phyloP scores from a whole-genome alignment of 2,113 vertebrate species.

The Greenwoodochromis staneri region DNA sequence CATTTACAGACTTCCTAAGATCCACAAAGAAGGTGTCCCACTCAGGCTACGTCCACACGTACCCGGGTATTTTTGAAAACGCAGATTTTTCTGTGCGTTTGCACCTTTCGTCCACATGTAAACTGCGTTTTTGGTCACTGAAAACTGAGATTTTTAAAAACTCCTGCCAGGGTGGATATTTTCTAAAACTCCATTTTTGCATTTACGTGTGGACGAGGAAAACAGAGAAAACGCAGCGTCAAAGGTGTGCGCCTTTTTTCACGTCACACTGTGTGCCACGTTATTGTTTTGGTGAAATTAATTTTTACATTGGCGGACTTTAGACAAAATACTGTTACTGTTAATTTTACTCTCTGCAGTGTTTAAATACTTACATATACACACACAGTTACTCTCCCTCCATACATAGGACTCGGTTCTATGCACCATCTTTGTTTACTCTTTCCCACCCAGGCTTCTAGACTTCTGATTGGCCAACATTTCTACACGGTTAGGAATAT shows the following conservation, averaged over 20 bases:
- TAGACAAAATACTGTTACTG: neutral
- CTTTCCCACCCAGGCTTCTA: neutral
- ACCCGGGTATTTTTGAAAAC: neutral
- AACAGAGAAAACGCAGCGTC: neutral
- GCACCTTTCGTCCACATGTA: neutral
- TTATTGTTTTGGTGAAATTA: neutral
- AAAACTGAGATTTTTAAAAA: neutral
- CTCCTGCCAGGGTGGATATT: neutral
- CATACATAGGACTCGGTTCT: neutral
- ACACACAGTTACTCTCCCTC: neutral
- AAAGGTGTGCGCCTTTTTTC: neutral
- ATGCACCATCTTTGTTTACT: neutral
- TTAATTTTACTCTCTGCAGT: neutral
- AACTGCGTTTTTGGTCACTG: neutral
- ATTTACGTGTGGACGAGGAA: neutral
- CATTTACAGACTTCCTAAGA: neutral
- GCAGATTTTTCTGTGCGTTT: neutral
- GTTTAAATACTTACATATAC: neutral
- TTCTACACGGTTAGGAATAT: neutral
- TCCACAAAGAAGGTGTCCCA: rapidly evolving
- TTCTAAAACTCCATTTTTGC: neutral
- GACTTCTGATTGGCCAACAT: neutral
- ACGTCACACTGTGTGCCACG: neutral
- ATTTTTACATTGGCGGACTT: neutral
- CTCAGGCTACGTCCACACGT: neutral